These are phyloP conservation scores for Noctuana brunneofusca DNA, from an alignment of 2,888 invertebrate genomes.

Conservation along the genomic window DNA sequence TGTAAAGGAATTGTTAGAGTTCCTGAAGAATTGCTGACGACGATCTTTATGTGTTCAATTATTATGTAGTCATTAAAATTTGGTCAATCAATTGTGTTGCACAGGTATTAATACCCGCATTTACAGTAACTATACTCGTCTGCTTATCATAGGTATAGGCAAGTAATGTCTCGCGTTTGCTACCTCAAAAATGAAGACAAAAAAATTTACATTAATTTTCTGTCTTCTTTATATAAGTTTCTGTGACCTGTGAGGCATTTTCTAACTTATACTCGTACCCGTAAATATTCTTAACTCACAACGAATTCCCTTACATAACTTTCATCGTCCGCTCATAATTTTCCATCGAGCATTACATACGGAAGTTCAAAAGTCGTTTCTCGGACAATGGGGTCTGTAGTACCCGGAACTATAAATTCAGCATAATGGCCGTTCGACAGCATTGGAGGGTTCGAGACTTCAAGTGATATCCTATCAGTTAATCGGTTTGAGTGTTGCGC, in stretches of 20 bases:
- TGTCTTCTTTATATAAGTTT: no score
- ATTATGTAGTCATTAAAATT: conserved; percentile 3
- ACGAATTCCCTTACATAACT: conserved; percentile 4
- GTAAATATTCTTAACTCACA: not conserved
- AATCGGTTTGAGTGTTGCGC: conserved; percentile 33
- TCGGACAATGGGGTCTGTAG: conserved; percentile 45
- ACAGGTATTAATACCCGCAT: no score
- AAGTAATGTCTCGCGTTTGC: no score
- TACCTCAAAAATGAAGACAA: no score
- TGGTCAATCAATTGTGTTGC: not conserved
- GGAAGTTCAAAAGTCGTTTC: conserved; percentile 47
- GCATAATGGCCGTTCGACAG: conserved; percentile 32
- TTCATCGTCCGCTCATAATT: conserved; percentile 41
- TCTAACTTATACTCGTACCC: not conserved
- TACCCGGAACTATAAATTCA: conserved; percentile 34
- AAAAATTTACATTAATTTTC: no score
- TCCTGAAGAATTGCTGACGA: conserved; percentile 17
- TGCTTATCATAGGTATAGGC: no score
- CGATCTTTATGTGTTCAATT: conserved; percentile 27
- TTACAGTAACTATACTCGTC: no score
- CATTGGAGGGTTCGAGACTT: conserved; percentile 31
- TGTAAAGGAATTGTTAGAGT: conserved; percentile 32
- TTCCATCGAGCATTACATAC: conserved; percentile 43
- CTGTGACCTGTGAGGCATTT: no score
- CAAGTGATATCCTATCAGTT: conserved; percentile 33